Conservation (phyloP, 2,888 invertebrate species). For the Glaucopsyche alexis region DNA sequence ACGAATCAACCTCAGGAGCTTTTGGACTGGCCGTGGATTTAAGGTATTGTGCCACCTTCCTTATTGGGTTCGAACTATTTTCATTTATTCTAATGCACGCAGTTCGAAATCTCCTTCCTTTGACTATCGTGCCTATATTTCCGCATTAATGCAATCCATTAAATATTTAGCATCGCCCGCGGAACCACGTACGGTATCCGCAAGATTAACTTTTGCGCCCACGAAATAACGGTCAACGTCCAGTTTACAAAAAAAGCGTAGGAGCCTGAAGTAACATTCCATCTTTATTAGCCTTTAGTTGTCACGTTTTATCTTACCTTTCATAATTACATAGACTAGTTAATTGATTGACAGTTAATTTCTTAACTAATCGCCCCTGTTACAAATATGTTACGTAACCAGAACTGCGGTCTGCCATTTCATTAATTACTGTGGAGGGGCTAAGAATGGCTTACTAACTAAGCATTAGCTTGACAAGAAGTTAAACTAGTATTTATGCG, state of each 20-base stretch:
- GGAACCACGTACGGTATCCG: too few species aligned
- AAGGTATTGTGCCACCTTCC: too few species aligned
- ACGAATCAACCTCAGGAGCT: too few species aligned
- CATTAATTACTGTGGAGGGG: constrained; percentile 19
- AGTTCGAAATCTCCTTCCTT: too few species aligned
- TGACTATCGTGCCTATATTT: too few species aligned
- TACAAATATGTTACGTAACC: neutral
- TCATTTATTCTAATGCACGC: too few species aligned
- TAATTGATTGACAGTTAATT: constrained; percentile 25
- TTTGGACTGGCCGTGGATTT: too few species aligned
- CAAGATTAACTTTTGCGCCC: neutral
- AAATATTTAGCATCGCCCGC: too few species aligned
- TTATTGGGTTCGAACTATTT: too few species aligned
- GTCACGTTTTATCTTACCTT: neutral
- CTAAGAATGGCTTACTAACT: constrained; percentile 19
- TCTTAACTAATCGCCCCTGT: constrained; percentile 24
- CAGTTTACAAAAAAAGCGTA: neutral
- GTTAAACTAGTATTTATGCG: constrained; percentile 8
- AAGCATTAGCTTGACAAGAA: constrained; percentile 3
- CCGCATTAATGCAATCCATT: too few species aligned
- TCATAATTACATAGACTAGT: neutral
- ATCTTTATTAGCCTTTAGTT: neutral
- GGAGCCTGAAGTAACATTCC: neutral
- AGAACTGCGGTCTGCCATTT: constrained; percentile 15
- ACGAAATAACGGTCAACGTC: too few species aligned